These are phyloP conservation scores for Poeciliopsis turneri DNA, from an alignment of 2,797 vertebrate species.

Conservation along the genomic window DNA sequence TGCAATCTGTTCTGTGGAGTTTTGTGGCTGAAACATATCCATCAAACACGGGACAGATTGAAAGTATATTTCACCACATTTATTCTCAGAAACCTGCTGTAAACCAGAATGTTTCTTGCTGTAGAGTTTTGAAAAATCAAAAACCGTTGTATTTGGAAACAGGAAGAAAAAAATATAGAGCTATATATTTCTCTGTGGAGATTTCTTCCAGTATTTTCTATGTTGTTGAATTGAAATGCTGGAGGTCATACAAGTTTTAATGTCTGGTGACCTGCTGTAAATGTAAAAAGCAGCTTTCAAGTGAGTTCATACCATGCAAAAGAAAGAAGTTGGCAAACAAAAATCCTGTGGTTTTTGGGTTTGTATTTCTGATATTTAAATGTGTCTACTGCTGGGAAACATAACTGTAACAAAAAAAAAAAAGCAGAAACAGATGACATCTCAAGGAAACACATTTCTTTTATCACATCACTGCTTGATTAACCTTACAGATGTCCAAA, in stretches of 20 bases:
- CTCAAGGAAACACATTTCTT: no score
- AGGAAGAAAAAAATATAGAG: not conserved
- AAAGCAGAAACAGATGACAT: not conserved
- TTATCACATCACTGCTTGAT: not conserved
- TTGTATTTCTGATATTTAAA: not conserved
- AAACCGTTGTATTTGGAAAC: constrained; percentile 13
- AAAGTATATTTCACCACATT: constrained; percentile 38
- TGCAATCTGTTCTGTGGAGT: constrained; percentile 29
- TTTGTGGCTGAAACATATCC: constrained; percentile 46
- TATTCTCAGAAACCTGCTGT: constrained; percentile 24
- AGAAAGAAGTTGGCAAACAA: not conserved
- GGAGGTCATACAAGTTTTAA: not conserved
- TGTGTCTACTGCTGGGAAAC: not conserved
- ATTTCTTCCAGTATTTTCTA: not conserved
- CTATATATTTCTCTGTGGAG: not conserved
- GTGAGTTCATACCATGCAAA: not conserved
- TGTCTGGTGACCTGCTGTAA: not conserved
- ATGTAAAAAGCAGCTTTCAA: no score
- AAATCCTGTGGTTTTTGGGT: not conserved
- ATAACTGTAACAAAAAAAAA: not conserved
- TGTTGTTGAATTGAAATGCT: not conserved
- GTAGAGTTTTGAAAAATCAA: constrained; percentile 25
- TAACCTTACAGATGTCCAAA: constrained; percentile 1
- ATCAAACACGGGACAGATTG: constrained; percentile 38
- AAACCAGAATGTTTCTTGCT: constrained; percentile 4